Evolutionary conservation across 2,113 vertebrate species (phyloP).

Genomic region (Benitochromis conjunctus): DNA sequence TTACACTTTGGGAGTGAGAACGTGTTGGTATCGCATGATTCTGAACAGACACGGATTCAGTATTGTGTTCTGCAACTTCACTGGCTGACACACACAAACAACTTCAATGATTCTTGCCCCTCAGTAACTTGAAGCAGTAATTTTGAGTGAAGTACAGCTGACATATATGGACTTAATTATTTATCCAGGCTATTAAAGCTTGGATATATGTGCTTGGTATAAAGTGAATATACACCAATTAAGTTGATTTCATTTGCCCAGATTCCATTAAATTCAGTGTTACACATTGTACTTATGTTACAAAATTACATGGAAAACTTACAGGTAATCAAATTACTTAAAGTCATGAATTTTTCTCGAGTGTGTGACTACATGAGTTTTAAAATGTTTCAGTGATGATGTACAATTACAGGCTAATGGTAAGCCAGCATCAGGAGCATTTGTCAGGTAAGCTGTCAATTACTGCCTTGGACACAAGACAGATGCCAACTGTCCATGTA

Average conservation of each 20-base stretch:
- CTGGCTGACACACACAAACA: neutral
- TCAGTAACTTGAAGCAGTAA: neutral
- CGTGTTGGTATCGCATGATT: neutral
- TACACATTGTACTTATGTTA: fast-evolving
- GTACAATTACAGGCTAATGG: neutral
- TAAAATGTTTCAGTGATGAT: neutral
- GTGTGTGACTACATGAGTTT: neutral
- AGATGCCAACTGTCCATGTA: neutral
- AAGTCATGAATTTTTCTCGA: neutral
- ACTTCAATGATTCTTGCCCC: neutral
- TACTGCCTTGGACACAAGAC: neutral
- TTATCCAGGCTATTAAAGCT: fast-evolving
- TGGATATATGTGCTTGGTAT: neutral
- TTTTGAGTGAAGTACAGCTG: too few relatives aligned
- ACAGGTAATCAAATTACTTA: neutral
- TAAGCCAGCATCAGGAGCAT: neutral
- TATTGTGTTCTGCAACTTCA: fast-evolving
- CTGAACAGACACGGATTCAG: fast-evolving
- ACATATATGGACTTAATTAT: neutral
- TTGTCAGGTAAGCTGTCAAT: neutral
- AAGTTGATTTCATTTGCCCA: neutral
- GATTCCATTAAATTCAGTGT: neutral
- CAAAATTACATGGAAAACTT: neutral
- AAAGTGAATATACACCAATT: neutral
- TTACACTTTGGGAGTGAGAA: too few relatives aligned